phyloP scores from a whole-genome alignment of 2,797 vertebrate species.

The Notolepis coatsorum region DNA sequence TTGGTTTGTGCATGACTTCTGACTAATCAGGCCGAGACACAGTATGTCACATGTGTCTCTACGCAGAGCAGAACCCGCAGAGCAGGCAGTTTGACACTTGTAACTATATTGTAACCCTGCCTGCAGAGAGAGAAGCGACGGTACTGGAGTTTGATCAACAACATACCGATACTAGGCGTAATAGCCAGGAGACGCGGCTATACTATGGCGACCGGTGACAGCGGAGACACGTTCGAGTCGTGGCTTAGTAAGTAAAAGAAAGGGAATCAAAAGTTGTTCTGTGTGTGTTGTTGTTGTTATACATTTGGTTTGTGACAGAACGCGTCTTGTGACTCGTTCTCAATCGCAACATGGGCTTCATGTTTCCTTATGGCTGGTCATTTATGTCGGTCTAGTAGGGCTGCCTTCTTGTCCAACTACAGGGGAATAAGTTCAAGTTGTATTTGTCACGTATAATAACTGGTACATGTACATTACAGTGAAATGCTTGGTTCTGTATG shows the following conservation, averaged over 20 bases:
- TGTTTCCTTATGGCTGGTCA: too few species aligned
- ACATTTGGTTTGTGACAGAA: background rate
- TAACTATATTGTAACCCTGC: too few species aligned
- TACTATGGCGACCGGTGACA: constrained; percentile 74
- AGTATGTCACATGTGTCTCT: constrained; percentile 76
- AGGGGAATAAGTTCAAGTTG: too few species aligned
- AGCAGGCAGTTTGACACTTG: too few species aligned
- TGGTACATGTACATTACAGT: too few species aligned
- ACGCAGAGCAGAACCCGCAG: background rate
- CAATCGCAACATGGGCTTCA: too few species aligned
- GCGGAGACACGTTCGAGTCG: constrained; percentile 60
- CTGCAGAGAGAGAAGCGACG: background rate
- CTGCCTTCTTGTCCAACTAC: too few species aligned
- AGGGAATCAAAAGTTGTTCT: background rate
- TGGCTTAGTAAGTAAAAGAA: constrained; percentile 76
- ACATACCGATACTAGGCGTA: background rate
- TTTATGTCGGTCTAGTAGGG: too few species aligned
- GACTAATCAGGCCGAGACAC: constrained; percentile 29
- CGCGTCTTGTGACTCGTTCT: background rate
- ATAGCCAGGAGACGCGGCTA: constrained; percentile 20
- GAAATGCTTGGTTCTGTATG: too few species aligned
- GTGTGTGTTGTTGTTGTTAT: too few species aligned
- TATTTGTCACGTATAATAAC: too few species aligned
- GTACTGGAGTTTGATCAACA: background rate
- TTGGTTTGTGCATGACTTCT: constrained; percentile 18